phyloP scores from a whole-genome alignment of 2,888 invertebrate species.

The Tineola bisselliella region DNA sequence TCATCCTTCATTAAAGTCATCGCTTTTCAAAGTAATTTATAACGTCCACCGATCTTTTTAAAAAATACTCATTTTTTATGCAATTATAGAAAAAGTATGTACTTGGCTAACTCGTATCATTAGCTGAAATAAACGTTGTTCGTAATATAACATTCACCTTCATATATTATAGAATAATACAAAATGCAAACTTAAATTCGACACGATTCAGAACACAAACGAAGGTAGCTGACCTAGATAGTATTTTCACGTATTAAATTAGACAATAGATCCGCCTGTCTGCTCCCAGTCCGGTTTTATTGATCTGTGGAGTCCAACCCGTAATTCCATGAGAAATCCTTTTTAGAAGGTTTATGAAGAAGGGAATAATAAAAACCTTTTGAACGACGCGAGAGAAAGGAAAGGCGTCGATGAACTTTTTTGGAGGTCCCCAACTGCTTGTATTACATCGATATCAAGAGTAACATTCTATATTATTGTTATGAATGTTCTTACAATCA shows the following conservation, averaged over 20 bases:
- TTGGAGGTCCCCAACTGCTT: not conserved
- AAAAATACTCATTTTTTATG: no score
- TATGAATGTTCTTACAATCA: not conserved
- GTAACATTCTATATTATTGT: not conserved
- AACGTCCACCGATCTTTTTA: no score
- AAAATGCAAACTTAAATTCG: no score
- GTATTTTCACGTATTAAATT: not conserved
- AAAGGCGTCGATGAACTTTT: conserved; percentile 7
- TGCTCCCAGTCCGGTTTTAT: not conserved
- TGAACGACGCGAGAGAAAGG: not conserved
- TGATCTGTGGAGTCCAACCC: not conserved
- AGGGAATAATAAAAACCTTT: conserved; percentile 1
- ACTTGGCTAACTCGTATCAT: no score
- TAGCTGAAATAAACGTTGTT: no score
- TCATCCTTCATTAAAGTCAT: no score
- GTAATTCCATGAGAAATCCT: not conserved
- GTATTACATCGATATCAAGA: not conserved
- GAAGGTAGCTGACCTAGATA: not conserved
- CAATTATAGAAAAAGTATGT: no score
- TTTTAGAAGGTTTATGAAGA: conserved; percentile 12
- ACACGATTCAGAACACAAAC: not conserved
- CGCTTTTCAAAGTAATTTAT: no score
- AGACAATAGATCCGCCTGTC: not conserved
- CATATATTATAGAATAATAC: no score
- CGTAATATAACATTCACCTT: no score